Evolutionary conservation across 2,113 vertebrate genomes (phyloP).

Genomic region (Chaetorhynchus papuensis): DNA sequence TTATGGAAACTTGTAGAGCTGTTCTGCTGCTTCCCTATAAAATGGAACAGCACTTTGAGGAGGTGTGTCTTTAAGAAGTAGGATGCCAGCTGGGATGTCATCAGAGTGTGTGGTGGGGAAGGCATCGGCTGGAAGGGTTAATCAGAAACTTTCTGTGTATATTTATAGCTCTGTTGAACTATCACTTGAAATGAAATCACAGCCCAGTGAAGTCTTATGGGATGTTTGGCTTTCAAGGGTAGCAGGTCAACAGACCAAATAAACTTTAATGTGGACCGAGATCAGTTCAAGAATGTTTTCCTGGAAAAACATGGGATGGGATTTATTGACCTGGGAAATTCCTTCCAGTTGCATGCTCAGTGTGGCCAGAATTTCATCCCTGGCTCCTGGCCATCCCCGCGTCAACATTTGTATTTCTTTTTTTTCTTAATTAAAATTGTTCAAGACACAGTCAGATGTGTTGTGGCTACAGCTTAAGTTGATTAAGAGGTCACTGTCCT

Average conservation of each 20-base stretch:
- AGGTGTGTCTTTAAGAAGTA: background rate
- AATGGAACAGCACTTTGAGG: background rate
- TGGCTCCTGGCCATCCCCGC: background rate
- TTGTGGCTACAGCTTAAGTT: background rate
- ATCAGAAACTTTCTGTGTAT: background rate
- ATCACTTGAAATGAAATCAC: background rate
- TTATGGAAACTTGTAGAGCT: background rate
- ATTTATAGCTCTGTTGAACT: background rate
- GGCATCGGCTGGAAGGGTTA: background rate
- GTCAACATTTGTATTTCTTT: background rate
- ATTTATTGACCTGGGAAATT: background rate
- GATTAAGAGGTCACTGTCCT: background rate
- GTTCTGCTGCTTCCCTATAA: background rate
- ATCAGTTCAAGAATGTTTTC: background rate
- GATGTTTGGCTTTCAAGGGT: background rate
- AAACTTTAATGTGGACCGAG: background rate
- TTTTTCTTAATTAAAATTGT: background rate
- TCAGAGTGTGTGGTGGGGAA: background rate
- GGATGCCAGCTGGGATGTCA: background rate
- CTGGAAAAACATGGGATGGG: background rate
- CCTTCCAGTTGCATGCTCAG: background rate
- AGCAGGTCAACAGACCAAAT: background rate
- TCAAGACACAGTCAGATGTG: background rate
- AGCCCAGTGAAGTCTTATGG: background rate
- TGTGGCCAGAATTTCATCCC: background rate